Base-by-base conservation (phyloP, 1,140 invertebrate species). In the Plectus sambesii region DNA sequence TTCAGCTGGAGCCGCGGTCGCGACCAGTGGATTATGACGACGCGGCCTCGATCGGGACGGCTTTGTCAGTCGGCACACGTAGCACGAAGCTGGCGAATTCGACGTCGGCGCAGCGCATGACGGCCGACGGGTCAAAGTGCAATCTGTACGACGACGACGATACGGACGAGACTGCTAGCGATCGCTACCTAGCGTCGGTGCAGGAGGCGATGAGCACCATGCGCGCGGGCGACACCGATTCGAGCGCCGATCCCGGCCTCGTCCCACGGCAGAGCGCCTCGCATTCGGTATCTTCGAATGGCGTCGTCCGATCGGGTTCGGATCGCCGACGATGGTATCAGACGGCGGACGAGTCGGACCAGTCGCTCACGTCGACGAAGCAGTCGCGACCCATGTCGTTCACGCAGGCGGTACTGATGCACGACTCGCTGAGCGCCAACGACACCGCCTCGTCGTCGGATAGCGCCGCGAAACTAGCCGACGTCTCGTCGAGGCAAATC, bases 81-180 rank as follows among this genome's bases (percentile, higher is more conserved):
- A 42, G 19, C 47, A 23, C 42, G 25, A 53, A 17, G 20, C 33
- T 30, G 19, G 20, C 35, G 12, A 52, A n/a, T n/a, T n/a, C n/a
- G n/a, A n/a, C n/a, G n/a, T n/a, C n/a, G n/a, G n/a, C n/a, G n/a
- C n/a, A n/a, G n/a, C n/a, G n/a, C n/a, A n/a, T n/a, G n/a, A n/a
- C n/a, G n/a, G n/a, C n/a, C n/a, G n/a, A 51, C 9, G 49, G 49
- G 12, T 51, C 49, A 4, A 51, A 46, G 9, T 51, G 49, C 24
- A 51, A 51, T 24, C 35, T 51, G 5, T 51, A 51, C 30, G 47
- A 51, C 20, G 40, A 39, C 9, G 40, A 46, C 15, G 44, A 46
- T n/a, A n/a, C n/a, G n/a, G n/a, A n/a, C n/a, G n/a, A n/a, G n/a
- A n/a, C n/a, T n/a, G n/a, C n/a, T n/a, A n/a, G n/a, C n/a, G n/a